Base-by-base conservation (phyloP, 2,888 invertebrate genomes). In the Synanthedon formicaeformis region DNA sequence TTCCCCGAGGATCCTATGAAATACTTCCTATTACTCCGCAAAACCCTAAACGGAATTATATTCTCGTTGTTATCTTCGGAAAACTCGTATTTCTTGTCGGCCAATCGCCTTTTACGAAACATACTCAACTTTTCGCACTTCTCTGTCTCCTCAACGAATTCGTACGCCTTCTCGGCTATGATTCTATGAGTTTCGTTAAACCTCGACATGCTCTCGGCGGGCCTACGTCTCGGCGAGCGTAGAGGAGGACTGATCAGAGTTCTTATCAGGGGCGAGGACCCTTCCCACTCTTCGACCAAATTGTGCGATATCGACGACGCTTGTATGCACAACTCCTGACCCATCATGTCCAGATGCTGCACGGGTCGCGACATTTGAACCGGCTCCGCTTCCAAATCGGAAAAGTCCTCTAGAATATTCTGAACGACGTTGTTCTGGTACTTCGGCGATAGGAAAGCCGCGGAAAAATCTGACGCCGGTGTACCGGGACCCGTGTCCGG, bases 1-100 rank as follows among this genome's bases (percentile, higher is more conserved):
- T 79, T 82, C 60, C 72, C 78, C 1, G 78, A 71, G 2, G 79
- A 75, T 0, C 87, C 86, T 18, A 85, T 88, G 57, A 78, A 88
- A 63, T 88, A 88, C 60, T 87, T 88, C 63, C 86, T 79, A 66
- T 88, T 88, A 63, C 88, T 88, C 58, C 91, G 77, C 59, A 91
- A 71, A n/a, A 90, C 90, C 66, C 91, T 88, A 69, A 91, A 91
- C 49, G 91, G 91, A 45, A 91, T 90, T 51, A 91, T 91, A 65
- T 91, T 91, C 64, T 91, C 91, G 65, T 89, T 90, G 65, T 88
- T 88, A 53, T 95, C 95, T 64, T 95, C 96, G 0, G 94, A 94
- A 69, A 96, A 96, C 69, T 96, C 96, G 71, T 96, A 96, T 73
- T 96, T 96, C 73, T 96, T 96, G 67, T 96, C 96, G 0, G 96